phyloP scores from a whole-genome alignment of 2,888 invertebrate genomes.

The Nephrotoma guestfalica region DNA sequence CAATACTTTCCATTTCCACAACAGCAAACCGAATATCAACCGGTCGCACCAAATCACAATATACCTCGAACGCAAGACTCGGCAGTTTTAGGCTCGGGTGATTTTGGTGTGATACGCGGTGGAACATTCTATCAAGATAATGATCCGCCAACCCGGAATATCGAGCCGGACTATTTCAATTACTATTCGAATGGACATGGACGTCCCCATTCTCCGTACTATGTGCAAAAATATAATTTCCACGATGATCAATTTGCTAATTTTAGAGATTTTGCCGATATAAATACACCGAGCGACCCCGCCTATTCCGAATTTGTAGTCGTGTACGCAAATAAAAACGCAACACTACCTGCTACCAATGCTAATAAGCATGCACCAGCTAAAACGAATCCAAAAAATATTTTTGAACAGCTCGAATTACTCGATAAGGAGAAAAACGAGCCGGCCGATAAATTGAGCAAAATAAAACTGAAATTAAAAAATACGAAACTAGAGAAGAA shows the following conservation, averaged over 20 bases:
- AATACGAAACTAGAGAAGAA: slow-evolving; percentile 37
- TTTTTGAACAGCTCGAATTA: slow-evolving; percentile 62
- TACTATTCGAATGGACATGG: slow-evolving; percentile 58
- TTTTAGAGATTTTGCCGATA: slow-evolving; percentile 81
- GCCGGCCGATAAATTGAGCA: slow-evolving; percentile 31
- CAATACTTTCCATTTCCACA: slow-evolving; percentile 43
- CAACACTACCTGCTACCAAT: slow-evolving; percentile 36
- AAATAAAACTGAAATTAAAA: slow-evolving; percentile 49
- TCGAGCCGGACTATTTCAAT: slow-evolving; percentile 39
- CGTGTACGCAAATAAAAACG: slow-evolving; percentile 70
- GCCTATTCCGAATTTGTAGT: slow-evolving; percentile 73
- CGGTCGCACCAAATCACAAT: slow-evolving; percentile 38
- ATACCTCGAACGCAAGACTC: slow-evolving; percentile 37
- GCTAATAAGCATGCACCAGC: slow-evolving; percentile 9
- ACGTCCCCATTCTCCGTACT: slow-evolving; percentile 53
- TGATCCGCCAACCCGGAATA: slow-evolving; percentile 42
- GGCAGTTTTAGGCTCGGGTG: slow-evolving; percentile 63
- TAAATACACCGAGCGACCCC: slow-evolving; percentile 65
- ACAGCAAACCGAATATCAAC: slow-evolving; percentile 26
- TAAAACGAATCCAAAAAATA: slow-evolving; percentile 52
- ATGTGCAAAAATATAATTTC: slow-evolving; percentile 45
- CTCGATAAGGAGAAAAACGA: slow-evolving; percentile 45
- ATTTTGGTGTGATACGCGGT: slow-evolving; percentile 73
- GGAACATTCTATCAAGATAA: slow-evolving; percentile 72
- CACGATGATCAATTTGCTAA: slow-evolving; percentile 77